Evolutionary conservation across 2,797 vertebrate species (phyloP).

Genomic region (Lepus townsendii): DNA sequence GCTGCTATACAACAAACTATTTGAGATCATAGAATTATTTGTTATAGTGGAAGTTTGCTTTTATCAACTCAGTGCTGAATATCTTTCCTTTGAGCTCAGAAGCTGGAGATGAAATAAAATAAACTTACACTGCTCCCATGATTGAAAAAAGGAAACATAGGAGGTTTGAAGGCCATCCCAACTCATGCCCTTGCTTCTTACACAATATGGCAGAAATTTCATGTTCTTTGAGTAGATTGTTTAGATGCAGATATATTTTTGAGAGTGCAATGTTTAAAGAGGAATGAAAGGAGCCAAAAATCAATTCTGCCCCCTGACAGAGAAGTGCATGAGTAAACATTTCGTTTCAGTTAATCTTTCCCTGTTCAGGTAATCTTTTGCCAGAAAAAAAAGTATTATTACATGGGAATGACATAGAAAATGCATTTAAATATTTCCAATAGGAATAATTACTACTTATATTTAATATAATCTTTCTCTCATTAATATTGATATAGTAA

Average conservation of each 20-base stretch:
- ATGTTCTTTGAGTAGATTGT: background rate
- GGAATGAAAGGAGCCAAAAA: background rate
- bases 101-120: background rate
- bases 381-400: background rate
- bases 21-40: background rate
- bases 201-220: background rate
- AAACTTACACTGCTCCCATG: background rate
- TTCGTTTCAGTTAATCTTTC: background rate
- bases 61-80: background rate
- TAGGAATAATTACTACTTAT: background rate
- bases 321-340: background rate
- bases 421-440: background rate
- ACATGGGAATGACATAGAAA: background rate
- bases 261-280: background rate
- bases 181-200: background rate
- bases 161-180: background rate
- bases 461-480: slow-evolving; percentile 1
- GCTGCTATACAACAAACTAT: background rate
- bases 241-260: background rate
- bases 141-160: background rate
- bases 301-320: background rate
- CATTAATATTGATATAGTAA: background rate
- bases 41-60: background rate
- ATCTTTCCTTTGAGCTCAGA: background rate
- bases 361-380: background rate